Base-by-base conservation (phyloP, 1,140 invertebrate genomes). In the Temnothorax longispinosus region DNA sequence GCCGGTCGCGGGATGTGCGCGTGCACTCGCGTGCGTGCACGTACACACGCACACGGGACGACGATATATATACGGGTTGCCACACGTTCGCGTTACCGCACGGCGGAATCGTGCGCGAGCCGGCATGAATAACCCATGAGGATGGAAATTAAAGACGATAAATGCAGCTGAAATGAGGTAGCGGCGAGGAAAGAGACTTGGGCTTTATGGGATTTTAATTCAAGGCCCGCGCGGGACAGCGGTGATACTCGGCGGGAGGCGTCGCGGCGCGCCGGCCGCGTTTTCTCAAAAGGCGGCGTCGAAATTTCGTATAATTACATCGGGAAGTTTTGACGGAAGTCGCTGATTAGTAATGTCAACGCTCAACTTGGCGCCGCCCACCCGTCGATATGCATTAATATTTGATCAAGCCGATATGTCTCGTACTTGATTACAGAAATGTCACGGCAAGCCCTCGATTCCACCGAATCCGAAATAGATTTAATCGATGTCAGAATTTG, bases 71-170 rank as follows among this genome's bases (percentile, higher is more conserved):
- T 11, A 27, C 27, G 27, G 52, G 41, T 62, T 3, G 38, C 60
- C 60, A 35, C 75, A 27, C 47, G 47, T 52, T 44, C 65, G 64
- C 76, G 81, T 90, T 81, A 65, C 35, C 86, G 44, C 86, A 62
- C 60, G 62, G 52, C 52, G 65, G 85, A 85, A 81, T 87, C 88
- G 89, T 78, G 87, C 87, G 64, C 88, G 58, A 69, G 54, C 54
- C 76, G 64, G 64, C 90, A 94, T 94, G 94, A 94, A 94, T 94
- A 94, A 94, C 81, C 87, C 93, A 94, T 94, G 93, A 93, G 91
- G 90, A 93, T 93, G 94, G 92, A 93, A 94, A 94, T 94, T 94
- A 94, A 94, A 94, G 93, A 93, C 93, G 93, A 94, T 94, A 94
- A 93, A 94, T 93, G 93, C 88, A 89, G 86, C 71, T 85, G 87